Conservation (phyloP, 1,140 invertebrate species). For the Drosophila pseudoobscura region DNA sequence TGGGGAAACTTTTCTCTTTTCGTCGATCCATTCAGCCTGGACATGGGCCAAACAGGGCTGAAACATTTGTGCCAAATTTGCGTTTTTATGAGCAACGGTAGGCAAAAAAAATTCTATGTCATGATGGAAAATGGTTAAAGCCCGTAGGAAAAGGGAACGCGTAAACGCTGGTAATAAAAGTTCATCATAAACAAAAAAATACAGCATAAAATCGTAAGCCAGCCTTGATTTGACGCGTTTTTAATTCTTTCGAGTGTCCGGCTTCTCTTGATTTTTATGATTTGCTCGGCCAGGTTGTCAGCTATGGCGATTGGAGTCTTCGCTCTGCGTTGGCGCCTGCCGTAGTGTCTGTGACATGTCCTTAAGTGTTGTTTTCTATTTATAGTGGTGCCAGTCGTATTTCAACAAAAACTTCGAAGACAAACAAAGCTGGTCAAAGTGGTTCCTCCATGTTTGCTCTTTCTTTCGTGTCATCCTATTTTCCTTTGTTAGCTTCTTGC, state of each 20-base stretch:
- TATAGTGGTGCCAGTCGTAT: conserved; percentile 31
- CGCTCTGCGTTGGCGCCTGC: neutral
- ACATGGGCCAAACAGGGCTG: conserved; percentile 1
- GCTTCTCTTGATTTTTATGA: conserved; percentile 55
- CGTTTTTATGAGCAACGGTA: conserved; percentile 64
- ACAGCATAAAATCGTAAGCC: conserved; percentile 62
- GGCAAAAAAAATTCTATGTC: conserved; percentile 70
- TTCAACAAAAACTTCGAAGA: conserved; percentile 26
- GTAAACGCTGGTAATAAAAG: conserved; percentile 73
- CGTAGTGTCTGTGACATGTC: conserved; percentile 41
- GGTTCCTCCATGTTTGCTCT: neutral
- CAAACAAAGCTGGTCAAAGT: conserved; percentile 25
- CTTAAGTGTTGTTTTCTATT: conserved; percentile 60
- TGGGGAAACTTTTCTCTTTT: conserved; percentile 20
- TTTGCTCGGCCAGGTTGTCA: conserved; percentile 57
- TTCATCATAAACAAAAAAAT: conserved; percentile 63
- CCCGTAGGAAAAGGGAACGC: conserved; percentile 15
- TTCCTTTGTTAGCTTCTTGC: too few relatives aligned
- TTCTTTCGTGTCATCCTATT: neutral
- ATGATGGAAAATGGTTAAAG: conserved; percentile 16
- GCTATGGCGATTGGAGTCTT: neutral
- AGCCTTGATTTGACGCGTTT: conserved; percentile 74
- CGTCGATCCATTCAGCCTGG: neutral
- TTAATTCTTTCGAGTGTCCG: conserved; percentile 53
- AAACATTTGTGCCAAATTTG: conserved; percentile 65